phyloP scores from a whole-genome alignment of 1,140 invertebrate genomes.

The Drosophila suzukii region DNA sequence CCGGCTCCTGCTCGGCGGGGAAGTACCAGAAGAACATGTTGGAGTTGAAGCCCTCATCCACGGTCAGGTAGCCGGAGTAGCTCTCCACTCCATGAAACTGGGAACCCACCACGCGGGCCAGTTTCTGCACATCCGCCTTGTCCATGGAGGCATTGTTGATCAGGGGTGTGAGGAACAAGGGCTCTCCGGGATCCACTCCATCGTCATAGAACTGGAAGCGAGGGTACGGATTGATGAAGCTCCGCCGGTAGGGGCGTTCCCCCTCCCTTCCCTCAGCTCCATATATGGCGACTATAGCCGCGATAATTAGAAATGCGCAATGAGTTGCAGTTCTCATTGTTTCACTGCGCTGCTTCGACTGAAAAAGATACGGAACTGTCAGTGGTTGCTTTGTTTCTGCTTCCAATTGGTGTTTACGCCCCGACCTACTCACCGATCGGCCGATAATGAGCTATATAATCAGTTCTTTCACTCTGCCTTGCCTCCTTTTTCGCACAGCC shows the following conservation, averaged over 20 bases:
- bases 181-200: conserved; percentile 74
- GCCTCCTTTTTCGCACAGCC: conserved; percentile 15
- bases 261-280: neutral
- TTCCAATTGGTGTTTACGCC: conserved; percentile 12
- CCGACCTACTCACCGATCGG: conserved; percentile 30
- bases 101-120: conserved; percentile 53
- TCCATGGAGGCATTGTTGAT: conserved; percentile 54
- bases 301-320: conserved; percentile 49
- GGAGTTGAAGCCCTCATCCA: conserved; percentile 90
- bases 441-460: conserved; percentile 27
- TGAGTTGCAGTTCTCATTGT: conserved; percentile 75
- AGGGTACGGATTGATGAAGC: conserved; percentile 82
- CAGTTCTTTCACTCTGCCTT: conserved; percentile 16
- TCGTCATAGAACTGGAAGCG: conserved; percentile 61
- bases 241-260: conserved; percentile 45
- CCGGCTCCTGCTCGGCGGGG: conserved; percentile 86
- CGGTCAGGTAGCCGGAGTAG: conserved; percentile 89
- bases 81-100: conserved; percentile 75
- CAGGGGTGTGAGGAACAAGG: conserved; percentile 70
- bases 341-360: conserved; percentile 14
- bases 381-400: conserved; percentile 6
- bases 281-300: conserved; percentile 7
- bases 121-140: conserved; percentile 46
- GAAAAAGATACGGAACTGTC: conserved; percentile 1
- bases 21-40: conserved; percentile 97